Evolutionary conservation across 2,113 vertebrate genomes (phyloP).

Genomic region (Elachura formosa): DNA sequence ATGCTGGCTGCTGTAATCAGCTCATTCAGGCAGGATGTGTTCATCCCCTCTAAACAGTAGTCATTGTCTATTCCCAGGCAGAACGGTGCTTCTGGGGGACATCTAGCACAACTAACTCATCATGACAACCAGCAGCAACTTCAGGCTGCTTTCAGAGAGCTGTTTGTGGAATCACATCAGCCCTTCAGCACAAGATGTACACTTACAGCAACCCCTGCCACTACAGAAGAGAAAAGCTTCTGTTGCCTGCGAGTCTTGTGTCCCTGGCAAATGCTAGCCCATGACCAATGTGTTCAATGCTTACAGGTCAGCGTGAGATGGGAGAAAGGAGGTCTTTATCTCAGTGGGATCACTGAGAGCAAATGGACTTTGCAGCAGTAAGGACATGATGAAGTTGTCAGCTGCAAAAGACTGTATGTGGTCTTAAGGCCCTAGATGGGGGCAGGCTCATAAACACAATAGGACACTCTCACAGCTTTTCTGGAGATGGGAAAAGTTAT

Average conservation of each 20-base stretch:
- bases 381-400: neutral
- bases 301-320: neutral
- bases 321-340: neutral
- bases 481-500: neutral
- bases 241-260: fast-evolving
- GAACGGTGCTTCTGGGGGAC: neutral
- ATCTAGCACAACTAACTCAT: constrained; percentile 49
- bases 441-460: neutral
- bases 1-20: neutral
- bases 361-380: neutral
- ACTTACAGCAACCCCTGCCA: neutral
- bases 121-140: constrained; percentile 55
- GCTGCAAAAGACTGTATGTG: neutral
- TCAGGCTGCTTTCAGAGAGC: constrained; percentile 32
- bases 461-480: neutral
- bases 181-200: constrained; percentile 1
- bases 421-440: neutral
- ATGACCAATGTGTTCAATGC: neutral
- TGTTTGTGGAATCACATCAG: constrained; percentile 23
- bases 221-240: neutral
- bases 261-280: neutral
- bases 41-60: neutral
- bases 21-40: neutral
- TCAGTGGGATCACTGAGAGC: neutral
- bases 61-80: constrained; percentile 1